Evolutionary conservation across 2,888 invertebrate genomes (phyloP), one percentile per base, ranked within the genome.

Genomic region (Palloptera scutellata): DNA sequence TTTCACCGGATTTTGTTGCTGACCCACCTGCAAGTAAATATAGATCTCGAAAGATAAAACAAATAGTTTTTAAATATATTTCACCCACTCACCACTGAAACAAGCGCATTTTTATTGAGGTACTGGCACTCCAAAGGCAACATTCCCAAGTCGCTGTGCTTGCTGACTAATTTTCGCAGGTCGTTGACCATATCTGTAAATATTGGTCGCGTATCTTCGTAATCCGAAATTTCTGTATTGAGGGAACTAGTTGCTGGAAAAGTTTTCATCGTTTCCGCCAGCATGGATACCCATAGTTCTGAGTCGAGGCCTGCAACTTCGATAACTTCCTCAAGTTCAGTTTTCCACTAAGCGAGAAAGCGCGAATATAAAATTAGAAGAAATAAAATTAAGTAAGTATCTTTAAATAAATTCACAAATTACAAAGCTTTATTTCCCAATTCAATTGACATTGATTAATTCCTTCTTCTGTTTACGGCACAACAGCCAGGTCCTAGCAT

Each of bases 201-300:
- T 73, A 97, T 95, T 19, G 93, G 91, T 74, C 94, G 88, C 41
- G 95, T 95, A 81, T 96, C 96, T 76, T 96, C 95, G 74, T 94
- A 90, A 84, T 95, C 94, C 61, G 91, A 87, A 78, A 96, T 92
- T 86, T 96, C 94, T 48, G 95, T 93, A 83, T 96, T 97, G 66
- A 97, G 88, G 45, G 93, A 92, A 41, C 96, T 96, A 0, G 92
- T 91, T 0, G 93, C 90, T 1, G 98, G 97, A 82, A 94, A 96
- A 0, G 96, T 95, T 83, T 95, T 95, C 87, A 98, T 91, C 73
- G 96, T 93, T 86, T 98, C 97, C 2, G 95, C 97, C 73, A 98
- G 87, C 95, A 97, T 97, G 6, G 96, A 94, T 45, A 98, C 98
- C 98, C 98, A 98, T 77, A 97, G 89, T 83, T 98, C 98, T 11